Evolutionary conservation across 2,888 invertebrate species (phyloP).

Genomic region (Trichopria drosophilae): DNA sequence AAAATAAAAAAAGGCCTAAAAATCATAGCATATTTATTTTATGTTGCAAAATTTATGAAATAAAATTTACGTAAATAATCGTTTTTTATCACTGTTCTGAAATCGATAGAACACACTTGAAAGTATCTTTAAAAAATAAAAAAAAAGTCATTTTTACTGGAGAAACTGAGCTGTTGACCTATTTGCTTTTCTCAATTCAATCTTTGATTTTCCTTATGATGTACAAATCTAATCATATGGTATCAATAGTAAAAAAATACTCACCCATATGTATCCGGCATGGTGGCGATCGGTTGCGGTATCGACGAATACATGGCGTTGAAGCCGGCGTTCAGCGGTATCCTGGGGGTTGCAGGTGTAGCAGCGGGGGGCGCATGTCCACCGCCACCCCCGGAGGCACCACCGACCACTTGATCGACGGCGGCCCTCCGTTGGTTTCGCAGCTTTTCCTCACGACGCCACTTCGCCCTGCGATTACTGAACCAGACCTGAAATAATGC

Average conservation of each 20-base stretch:
- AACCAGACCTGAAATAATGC: slow-evolving; percentile 89
- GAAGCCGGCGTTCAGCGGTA: slow-evolving; percentile 83
- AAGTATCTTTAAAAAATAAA: no score
- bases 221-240: not conserved
- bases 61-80: no score
- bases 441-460: slow-evolving; percentile 98
- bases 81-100: no score
- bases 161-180: no score
- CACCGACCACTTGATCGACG: slow-evolving; percentile 61
- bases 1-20: no score
- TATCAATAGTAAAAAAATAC: slow-evolving; percentile 31
- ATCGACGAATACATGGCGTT: slow-evolving; percentile 95
- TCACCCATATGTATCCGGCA: slow-evolving; percentile 86
- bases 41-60: no score
- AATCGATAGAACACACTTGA: no score
- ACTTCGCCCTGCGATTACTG: slow-evolving; percentile 97
- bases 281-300: slow-evolving; percentile 90
- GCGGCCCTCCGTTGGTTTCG: slow-evolving; percentile 81
- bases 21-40: no score
- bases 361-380: slow-evolving; percentile 62
- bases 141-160: no score
- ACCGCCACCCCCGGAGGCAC: slow-evolving; percentile 54
- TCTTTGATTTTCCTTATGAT: not conserved
- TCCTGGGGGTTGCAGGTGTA: slow-evolving; percentile 64
- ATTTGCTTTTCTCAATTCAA: no score